These are phyloP conservation scores for Cecidostiba fungosa DNA, from an alignment of 2,888 invertebrate genomes.

Conservation along the genomic window DNA sequence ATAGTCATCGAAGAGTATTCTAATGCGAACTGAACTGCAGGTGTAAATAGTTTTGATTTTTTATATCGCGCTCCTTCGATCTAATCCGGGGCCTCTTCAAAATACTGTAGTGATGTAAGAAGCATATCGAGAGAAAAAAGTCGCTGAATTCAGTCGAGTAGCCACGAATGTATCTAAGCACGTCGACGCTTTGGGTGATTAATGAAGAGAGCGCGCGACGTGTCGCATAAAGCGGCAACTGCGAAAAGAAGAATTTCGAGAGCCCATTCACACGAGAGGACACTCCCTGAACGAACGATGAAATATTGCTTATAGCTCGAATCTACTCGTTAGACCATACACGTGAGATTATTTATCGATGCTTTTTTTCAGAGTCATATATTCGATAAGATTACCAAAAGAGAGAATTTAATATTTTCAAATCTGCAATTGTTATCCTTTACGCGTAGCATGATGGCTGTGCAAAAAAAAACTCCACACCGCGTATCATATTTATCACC, in stretches of 20 bases:
- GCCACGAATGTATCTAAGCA: constrained; percentile 33
- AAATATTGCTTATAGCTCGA: constrained; percentile 48
- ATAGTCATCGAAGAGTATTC: not conserved
- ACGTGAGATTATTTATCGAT: not conserved
- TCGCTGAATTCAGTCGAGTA: constrained; percentile 30
- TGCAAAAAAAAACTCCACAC: not conserved
- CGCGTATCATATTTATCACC: not conserved
- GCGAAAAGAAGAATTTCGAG: constrained; percentile 28
- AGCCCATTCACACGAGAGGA: constrained; percentile 46
- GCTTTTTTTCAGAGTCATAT: constrained; percentile 7
- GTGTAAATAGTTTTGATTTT: not conserved
- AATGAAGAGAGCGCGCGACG: constrained; percentile 45
- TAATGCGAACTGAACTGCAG: not conserved
- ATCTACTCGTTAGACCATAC: constrained; percentile 46
- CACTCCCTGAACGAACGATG: constrained; percentile 58
- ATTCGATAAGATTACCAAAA: not conserved
- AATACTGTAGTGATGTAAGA: not conserved
- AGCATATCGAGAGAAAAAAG: constrained; percentile 4
- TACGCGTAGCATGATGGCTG: not conserved
- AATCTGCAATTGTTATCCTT: not conserved
- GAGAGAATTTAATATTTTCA: not conserved
- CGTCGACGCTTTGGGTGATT: constrained; percentile 50
- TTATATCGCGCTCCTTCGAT: no score
- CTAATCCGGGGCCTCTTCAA: not conserved
- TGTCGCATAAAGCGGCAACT: constrained; percentile 39